Conservation (phyloP, 2,113 vertebrate species). For the Baryphthengus martii region DNA sequence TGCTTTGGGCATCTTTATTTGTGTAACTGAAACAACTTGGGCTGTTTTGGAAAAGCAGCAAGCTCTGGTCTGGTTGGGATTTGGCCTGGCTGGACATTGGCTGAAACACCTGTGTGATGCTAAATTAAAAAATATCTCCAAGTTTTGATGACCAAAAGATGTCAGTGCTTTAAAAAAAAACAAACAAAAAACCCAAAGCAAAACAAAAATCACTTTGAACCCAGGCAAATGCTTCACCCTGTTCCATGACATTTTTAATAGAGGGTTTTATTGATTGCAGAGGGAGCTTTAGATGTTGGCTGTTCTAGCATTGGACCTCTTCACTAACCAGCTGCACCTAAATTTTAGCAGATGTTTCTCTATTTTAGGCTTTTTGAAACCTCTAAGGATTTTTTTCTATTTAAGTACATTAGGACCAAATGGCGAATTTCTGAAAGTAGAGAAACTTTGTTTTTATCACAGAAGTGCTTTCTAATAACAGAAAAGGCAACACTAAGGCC, state of each 20-base stretch:
- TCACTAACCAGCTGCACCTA: slow-evolving; percentile 18
- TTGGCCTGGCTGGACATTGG: neutral
- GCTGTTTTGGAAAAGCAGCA: neutral
- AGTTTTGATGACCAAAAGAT: slow-evolving; percentile 24
- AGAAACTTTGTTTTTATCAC: neutral
- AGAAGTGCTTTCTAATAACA: neutral
- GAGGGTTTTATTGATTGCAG: slow-evolving; percentile 1
- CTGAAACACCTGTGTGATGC: neutral
- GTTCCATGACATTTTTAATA: neutral
- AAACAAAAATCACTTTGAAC: neutral
- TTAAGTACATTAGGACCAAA: neutral
- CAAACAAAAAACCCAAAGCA: too few species aligned
- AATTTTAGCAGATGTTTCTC: slow-evolving; percentile 31
- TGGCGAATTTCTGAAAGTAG: neutral
- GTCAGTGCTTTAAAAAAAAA: neutral
- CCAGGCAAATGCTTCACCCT: neutral
- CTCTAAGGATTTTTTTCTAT: neutral
- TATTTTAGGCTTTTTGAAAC: slow-evolving; percentile 5
- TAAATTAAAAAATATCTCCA: neutral
- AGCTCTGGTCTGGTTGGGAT: neutral
- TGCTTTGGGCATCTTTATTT: neutral
- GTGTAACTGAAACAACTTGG: neutral
- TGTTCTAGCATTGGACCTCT: neutral
- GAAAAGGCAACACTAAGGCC: neutral
- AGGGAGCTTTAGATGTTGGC: neutral